These are phyloP conservation scores for Oryzias curvinotus DNA, from an alignment of 2,113 vertebrate genomes.

Conservation along the genomic window DNA sequence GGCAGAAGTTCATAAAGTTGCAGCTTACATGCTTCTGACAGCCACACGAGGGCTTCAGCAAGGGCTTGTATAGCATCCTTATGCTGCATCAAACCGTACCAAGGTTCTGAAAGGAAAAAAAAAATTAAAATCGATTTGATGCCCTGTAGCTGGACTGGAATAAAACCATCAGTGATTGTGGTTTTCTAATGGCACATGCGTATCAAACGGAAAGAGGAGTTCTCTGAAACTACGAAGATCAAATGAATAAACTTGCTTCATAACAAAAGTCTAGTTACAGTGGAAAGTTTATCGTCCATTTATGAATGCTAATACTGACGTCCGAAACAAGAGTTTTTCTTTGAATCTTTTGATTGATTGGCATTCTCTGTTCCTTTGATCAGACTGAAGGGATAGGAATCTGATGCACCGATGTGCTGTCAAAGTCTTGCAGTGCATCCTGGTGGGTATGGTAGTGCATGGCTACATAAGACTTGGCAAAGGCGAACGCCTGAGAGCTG, in stretches of 20 bases:
- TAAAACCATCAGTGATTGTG: slow-evolving; percentile 14
- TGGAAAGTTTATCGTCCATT: slow-evolving; percentile 31
- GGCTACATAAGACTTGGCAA: slow-evolving; percentile 85
- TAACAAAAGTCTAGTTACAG: slow-evolving; percentile 7
- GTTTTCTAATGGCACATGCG: slow-evolving; percentile 40
- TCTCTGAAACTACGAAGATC: slow-evolving; percentile 61
- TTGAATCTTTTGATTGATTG: slow-evolving; percentile 13
- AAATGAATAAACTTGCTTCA: background rate
- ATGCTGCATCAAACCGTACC: slow-evolving; percentile 17
- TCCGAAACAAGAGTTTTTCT: slow-evolving; percentile 21
- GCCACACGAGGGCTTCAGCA: slow-evolving; percentile 28
- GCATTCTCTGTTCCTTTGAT: slow-evolving; percentile 21
- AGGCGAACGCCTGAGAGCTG: slow-evolving; percentile 81
- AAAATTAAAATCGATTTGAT: slow-evolving; percentile 8
- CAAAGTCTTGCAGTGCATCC: slow-evolving; percentile 81
- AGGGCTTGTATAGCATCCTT: slow-evolving; percentile 18
- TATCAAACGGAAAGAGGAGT: slow-evolving; percentile 33
- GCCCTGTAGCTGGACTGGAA: slow-evolving; percentile 16
- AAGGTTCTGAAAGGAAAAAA: slow-evolving; percentile 4
- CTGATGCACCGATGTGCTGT: slow-evolving; percentile 81
- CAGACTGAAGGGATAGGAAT: slow-evolving; percentile 89
- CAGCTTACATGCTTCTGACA: slow-evolving; percentile 35
- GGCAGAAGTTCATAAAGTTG: slow-evolving; percentile 52
- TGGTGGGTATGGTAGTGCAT: slow-evolving; percentile 87
- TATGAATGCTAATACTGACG: slow-evolving; percentile 38